phyloP scores from a whole-genome alignment of 2,797 vertebrate species.

The Hapalemur alaotrensis region DNA sequence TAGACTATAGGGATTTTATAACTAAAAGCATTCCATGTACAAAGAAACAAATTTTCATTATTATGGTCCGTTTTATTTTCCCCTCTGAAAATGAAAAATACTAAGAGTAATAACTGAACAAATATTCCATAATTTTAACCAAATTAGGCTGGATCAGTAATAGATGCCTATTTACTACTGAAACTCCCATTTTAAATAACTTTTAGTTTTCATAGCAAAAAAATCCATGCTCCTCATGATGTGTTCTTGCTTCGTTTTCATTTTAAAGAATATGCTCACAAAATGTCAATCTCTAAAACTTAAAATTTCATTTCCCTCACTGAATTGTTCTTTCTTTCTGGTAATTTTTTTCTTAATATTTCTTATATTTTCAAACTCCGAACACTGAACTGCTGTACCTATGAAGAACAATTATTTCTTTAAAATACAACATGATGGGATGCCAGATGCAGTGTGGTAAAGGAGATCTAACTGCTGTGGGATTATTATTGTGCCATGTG shows the following conservation, averaged over 20 bases:
- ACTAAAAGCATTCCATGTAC: not conserved
- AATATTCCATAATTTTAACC: not conserved
- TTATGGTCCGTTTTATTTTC: not conserved
- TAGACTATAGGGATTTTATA: not conserved
- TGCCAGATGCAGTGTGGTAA: not conserved
- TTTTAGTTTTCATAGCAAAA: not conserved
- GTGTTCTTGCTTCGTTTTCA: not conserved
- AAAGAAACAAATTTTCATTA: not conserved
- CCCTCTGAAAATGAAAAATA: not conserved
- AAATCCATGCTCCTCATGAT: not conserved
- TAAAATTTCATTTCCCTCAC: not conserved
- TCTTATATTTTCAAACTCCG: not conserved
- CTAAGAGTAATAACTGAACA: not conserved
- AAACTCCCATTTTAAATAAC: not conserved
- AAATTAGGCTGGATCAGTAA: not conserved
- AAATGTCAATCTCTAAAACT: not conserved
- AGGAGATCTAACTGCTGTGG: constrained; percentile 30
- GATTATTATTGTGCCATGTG: constrained; percentile 33
- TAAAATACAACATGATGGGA: not conserved
- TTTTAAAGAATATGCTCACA: not conserved
- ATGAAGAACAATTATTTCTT: constrained; percentile 34
- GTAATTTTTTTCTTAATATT: not conserved
- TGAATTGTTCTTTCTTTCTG: not conserved
- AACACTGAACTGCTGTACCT: not conserved
- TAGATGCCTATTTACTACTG: not conserved